Percentiles rank a stretch among this genome's conserved stretches.
These are phyloP conservation scores for Chymomyza fuscimana DNA, from an alignment of 2,888 invertebrate genomes.

Conservation along the genomic window DNA sequence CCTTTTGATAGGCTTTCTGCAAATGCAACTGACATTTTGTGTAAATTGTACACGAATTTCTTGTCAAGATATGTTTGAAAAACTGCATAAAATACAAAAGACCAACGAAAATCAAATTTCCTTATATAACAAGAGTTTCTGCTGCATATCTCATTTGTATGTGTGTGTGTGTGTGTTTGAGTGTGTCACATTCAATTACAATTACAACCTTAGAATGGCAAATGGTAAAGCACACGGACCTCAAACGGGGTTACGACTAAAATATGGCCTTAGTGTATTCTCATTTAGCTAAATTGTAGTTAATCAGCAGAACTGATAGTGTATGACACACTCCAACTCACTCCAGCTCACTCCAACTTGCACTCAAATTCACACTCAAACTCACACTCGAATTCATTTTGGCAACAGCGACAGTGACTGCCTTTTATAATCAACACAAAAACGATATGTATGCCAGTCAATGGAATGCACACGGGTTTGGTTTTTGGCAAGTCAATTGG, in stretches of 20 bases:
- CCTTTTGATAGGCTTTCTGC: slow-evolving; percentile 48
- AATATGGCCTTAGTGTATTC: neutral
- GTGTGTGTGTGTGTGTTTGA: neutral
- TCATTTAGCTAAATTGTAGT: slow-evolving; percentile 19
- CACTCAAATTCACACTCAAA: too few species aligned
- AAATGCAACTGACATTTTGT: slow-evolving; percentile 47
- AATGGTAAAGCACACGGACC: too few species aligned
- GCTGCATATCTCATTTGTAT: too few species aligned
- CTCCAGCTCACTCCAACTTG: too few species aligned
- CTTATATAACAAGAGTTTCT: slow-evolving; percentile 9
- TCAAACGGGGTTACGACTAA: neutral
- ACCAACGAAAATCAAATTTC: slow-evolving; percentile 56
- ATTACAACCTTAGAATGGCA: neutral
- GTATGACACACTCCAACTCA: neutral
- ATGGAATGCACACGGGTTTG: neutral
- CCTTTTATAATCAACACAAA: neutral
- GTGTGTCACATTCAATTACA: neutral
- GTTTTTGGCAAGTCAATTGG: slow-evolving; percentile 12
- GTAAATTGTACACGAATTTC: slow-evolving; percentile 30
- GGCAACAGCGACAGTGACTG: neutral
- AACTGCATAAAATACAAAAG: slow-evolving; percentile 20
- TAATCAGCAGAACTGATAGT: slow-evolving; percentile 24
- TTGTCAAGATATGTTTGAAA: slow-evolving; percentile 6
- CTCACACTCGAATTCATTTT: neutral
- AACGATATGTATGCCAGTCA: neutral